Conservation (phyloP, 1,140 invertebrate species). For the Aphelinus atriplicis region DNA sequence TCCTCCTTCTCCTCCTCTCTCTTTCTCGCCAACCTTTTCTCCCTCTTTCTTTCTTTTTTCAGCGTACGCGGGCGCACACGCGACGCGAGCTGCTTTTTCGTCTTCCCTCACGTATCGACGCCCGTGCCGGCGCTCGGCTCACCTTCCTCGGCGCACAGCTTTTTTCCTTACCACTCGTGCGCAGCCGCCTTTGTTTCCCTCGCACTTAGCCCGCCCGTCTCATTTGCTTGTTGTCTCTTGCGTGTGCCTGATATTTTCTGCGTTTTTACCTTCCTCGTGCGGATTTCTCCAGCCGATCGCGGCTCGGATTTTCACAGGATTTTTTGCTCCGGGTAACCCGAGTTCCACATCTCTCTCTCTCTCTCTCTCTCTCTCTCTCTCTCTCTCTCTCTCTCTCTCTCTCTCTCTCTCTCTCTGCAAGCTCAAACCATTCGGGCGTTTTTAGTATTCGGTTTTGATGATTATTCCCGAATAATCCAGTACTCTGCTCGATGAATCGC, state of each 20-base stretch:
- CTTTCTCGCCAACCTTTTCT: background rate
- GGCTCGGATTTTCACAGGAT: background rate
- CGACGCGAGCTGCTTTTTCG: slow-evolving; percentile 11
- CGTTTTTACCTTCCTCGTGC: background rate
- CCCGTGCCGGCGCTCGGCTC: background rate
- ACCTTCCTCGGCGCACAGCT: too few relatives aligned
- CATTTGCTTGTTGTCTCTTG: too few relatives aligned
- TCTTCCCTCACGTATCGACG: slow-evolving; percentile 34
- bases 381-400: background rate
- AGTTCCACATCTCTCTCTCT: background rate
- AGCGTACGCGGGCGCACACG: background rate
- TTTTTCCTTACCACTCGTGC: too few relatives aligned
- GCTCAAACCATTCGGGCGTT: too few relatives aligned
- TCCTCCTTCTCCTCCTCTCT: background rate
- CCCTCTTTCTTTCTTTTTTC: slow-evolving; percentile 3
- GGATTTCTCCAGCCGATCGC: too few relatives aligned
- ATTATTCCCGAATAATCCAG: too few relatives aligned
- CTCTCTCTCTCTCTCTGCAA: background rate
- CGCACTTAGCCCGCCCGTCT: too few relatives aligned
- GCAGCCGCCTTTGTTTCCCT: too few relatives aligned
- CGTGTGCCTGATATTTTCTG: too few relatives aligned
- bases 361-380: background rate
- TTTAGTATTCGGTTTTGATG: too few relatives aligned
- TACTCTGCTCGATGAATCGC: too few relatives aligned
- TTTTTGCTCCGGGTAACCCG: background rate